phyloP scores from a whole-genome alignment of 2,113 vertebrate species.

The Melanotaenia duboulayi region DNA sequence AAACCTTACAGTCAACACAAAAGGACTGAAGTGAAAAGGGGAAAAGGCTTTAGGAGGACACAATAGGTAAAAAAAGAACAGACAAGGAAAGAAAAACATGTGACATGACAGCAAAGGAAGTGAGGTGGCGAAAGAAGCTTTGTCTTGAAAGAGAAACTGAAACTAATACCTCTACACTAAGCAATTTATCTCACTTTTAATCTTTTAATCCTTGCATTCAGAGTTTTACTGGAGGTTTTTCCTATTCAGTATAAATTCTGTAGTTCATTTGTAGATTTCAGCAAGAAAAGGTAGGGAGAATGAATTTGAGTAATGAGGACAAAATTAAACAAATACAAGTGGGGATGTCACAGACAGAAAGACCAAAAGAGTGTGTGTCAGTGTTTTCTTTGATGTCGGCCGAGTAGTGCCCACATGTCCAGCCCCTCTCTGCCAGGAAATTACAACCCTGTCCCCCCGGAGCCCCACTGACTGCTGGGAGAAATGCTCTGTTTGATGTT shows the following conservation, averaged over 20 bases:
- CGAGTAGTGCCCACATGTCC: constrained; percentile 80
- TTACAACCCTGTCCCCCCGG: constrained; percentile 77
- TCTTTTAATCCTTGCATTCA: neutral
- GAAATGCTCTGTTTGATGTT: constrained; percentile 81
- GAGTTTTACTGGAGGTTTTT: neutral
- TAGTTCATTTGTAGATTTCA: constrained; percentile 12
- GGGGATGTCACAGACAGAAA: constrained; percentile 58
- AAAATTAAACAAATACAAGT: constrained; percentile 36
- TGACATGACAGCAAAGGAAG: neutral
- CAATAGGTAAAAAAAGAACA: neutral
- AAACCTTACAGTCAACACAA: constrained; percentile 7
- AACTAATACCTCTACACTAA: constrained; percentile 9
- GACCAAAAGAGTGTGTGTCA: constrained; percentile 59
- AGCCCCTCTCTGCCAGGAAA: constrained; percentile 83
- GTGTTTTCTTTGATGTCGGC: constrained; percentile 78
- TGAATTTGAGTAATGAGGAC: neutral
- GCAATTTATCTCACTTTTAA: constrained; percentile 21
- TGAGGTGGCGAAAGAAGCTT: neutral
- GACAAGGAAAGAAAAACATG: neutral
- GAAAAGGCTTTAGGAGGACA: neutral
- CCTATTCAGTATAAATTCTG: constrained; percentile 7
- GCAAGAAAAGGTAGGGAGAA: neutral
- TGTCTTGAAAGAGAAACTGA: constrained; percentile 20
- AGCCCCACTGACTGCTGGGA: constrained; percentile 78
- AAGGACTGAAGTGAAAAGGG: neutral